Percentiles rank a stretch among this genome's conserved stretches.
phyloP scores from a whole-genome alignment of 2,888 invertebrate species.

The Ophonus ardosiacus region DNA sequence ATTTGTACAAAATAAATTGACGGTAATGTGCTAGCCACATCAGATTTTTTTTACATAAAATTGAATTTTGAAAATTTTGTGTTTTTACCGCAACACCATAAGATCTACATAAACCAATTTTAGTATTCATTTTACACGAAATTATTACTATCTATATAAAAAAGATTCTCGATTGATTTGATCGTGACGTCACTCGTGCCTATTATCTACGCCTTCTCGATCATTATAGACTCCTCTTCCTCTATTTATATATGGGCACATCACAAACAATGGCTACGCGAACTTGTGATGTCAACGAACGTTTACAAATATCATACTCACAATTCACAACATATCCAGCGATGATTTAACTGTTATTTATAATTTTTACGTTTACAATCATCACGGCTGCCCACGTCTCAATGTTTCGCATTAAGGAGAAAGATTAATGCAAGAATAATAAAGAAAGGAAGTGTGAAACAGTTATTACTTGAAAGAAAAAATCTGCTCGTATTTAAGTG shows the following conservation, averaged over 20 bases:
- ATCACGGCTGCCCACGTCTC: constrained; percentile 27
- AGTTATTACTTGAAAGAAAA: neutral
- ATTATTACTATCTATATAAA: no score
- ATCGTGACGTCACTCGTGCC: constrained; percentile 44
- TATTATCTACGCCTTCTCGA: constrained; percentile 57
- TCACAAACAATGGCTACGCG: constrained; percentile 50
- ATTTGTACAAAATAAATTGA: no score
- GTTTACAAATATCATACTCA: constrained; percentile 48
- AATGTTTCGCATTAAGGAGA: constrained; percentile 20
- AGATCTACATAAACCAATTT: no score
- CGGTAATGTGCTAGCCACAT: no score
- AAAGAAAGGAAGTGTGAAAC: neutral
- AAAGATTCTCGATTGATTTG: constrained; percentile 20
- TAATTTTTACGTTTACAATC: constrained; percentile 53
- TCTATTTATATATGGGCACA: constrained; percentile 59
- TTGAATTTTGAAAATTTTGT: no score
- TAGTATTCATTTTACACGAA: no score
- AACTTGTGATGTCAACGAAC: constrained; percentile 56
- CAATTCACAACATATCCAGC: neutral
- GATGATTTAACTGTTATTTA: constrained; percentile 57
- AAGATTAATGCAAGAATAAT: neutral
- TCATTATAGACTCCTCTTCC: constrained; percentile 61
- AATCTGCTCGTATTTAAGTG: neutral
- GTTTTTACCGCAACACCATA: no score
- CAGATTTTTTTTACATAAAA: no score